Evolutionary conservation across 2,888 invertebrate genomes (phyloP).

Genomic region (Tetrapedia diversipes): DNA sequence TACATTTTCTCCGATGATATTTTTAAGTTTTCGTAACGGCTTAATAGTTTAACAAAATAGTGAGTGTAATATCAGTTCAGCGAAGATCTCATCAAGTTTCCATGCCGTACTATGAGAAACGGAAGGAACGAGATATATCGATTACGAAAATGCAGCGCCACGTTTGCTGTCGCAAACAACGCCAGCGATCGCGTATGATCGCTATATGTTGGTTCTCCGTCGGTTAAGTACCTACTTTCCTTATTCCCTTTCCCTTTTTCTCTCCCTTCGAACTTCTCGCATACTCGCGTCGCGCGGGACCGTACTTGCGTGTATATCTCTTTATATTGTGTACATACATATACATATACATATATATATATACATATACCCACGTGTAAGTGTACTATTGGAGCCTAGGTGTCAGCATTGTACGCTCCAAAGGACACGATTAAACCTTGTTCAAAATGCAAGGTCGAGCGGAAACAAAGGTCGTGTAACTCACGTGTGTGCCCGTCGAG

Average conservation of each 20-base stretch:
- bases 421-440: background rate
- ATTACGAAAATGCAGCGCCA: conserved; percentile 13
- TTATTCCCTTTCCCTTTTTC: background rate
- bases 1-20: conserved; percentile 13
- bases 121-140: conserved; percentile 22
- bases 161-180: background rate
- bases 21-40: background rate
- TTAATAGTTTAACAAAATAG: background rate
- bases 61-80: background rate
- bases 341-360: conserved; percentile 40
- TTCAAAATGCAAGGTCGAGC: background rate
- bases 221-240: conserved; percentile 17
- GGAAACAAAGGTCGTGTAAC: background rate
- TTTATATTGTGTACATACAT: conserved; percentile 40
- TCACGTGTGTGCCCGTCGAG: background rate
- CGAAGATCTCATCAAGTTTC: background rate
- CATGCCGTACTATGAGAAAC: background rate
- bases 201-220: background rate
- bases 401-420: background rate
- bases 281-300: background rate
- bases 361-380: conserved; percentile 27
- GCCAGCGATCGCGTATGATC: conserved; percentile 1
- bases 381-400: conserved; percentile 22
- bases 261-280: background rate
- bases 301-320: conserved; percentile 13